phyloP scores from a whole-genome alignment of 2,888 invertebrate species.

The Platycnemis pennipes region DNA sequence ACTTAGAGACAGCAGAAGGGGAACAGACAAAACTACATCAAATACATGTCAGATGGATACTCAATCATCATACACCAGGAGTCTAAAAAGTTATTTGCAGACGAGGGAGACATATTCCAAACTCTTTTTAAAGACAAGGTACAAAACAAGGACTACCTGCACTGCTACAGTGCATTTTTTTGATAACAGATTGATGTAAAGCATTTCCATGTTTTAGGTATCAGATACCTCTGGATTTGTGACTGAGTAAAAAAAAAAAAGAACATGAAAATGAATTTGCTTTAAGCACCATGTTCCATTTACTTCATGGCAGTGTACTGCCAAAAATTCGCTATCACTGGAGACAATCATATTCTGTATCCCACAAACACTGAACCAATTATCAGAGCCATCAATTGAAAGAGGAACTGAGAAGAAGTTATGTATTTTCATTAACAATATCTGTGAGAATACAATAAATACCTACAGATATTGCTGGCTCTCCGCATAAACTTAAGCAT shows the following conservation, averaged over 20 bases:
- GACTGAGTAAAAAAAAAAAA: neutral
- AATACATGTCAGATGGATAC: slow-evolving; percentile 17
- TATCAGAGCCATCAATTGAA: slow-evolving; percentile 19
- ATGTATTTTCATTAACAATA: slow-evolving; percentile 46
- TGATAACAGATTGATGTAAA: neutral
- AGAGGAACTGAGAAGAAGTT: slow-evolving; percentile 4
- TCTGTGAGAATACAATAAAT: slow-evolving; percentile 37
- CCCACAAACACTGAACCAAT: neutral
- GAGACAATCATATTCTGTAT: neutral
- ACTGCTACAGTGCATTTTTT: neutral
- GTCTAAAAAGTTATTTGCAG: neutral
- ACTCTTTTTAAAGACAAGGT: neutral
- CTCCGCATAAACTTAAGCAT: slow-evolving; percentile 23
- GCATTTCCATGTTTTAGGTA: neutral
- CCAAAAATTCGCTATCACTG: neutral
- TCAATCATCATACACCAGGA: neutral
- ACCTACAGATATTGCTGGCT: slow-evolving; percentile 47
- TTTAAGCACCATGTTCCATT: neutral
- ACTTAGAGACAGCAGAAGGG: neutral
- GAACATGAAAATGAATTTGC: neutral
- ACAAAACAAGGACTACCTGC: neutral
- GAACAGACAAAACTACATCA: neutral
- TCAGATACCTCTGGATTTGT: neutral
- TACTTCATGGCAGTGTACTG: neutral
- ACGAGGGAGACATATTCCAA: neutral